A percentile compares a stretch with the other conserved stretches of the same genome.
phyloP scores from a whole-genome alignment of 2,113 vertebrate species.

The Vulpes lagopus region DNA sequence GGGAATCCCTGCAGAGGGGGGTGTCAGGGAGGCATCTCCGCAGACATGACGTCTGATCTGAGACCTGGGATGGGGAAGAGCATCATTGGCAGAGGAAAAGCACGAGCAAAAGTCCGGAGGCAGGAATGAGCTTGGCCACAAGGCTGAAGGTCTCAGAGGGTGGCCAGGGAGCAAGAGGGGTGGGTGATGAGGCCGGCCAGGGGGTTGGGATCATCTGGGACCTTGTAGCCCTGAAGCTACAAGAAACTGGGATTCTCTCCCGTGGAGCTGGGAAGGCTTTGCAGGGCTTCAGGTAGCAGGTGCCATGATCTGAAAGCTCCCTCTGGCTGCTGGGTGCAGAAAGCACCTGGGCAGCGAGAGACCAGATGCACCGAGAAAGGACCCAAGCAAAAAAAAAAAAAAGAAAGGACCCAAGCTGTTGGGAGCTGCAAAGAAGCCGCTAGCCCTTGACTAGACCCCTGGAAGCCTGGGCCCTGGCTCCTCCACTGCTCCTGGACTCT shows the following conservation, averaged over 20 bases:
- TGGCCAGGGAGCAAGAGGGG: neutral
- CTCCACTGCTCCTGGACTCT: accelerated
- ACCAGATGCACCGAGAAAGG: neutral
- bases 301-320: neutral
- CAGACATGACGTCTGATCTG: neutral
- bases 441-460: accelerated
- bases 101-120: neutral
- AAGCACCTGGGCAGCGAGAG: neutral
- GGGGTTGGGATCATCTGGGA: neutral
- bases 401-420: neutral
- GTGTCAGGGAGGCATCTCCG: neutral
- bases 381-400: neutral
- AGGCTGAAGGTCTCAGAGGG: neutral
- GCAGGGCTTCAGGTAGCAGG: neutral
- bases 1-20: neutral
- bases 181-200: neutral
- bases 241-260: neutral
- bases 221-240: neutral
- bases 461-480: neutral
- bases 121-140: neutral
- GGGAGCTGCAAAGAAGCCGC: neutral
- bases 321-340: neutral
- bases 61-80: neutral
- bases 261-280: neutral
- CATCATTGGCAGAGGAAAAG: accelerated